Evolutionary conservation across 2,888 invertebrate genomes (phyloP).

Genomic region (Drosophila recens): DNA sequence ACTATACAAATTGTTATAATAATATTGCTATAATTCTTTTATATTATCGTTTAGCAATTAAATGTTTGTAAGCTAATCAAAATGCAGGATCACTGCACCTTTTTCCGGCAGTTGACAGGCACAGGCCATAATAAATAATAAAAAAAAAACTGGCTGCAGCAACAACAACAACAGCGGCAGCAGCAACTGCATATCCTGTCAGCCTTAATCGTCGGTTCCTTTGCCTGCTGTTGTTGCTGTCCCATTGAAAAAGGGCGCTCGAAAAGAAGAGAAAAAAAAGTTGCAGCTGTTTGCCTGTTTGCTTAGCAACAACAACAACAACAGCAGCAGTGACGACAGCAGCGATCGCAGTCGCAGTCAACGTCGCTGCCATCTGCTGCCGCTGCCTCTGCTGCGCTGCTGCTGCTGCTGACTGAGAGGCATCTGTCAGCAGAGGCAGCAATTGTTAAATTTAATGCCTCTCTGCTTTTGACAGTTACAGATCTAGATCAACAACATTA

Average conservation of each 20-base stretch:
- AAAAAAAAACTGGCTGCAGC: slow-evolving; percentile 18
- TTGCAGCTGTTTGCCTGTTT: slow-evolving; percentile 74
- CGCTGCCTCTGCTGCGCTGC: slow-evolving; percentile 9
- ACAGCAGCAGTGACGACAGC: slow-evolving; percentile 28
- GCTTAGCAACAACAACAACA: slow-evolving; percentile 49
- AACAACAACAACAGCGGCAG: slow-evolving; percentile 16
- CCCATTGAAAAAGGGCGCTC: slow-evolving; percentile 72
- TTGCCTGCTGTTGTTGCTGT: slow-evolving; percentile 44
- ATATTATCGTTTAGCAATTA: neutral
- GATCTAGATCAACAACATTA: slow-evolving; percentile 30
- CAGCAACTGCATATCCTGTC: slow-evolving; percentile 71
- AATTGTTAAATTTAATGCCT: slow-evolving; percentile 30
- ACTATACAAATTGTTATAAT: neutral
- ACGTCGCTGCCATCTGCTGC: slow-evolving; percentile 29
- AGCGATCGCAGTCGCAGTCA: slow-evolving; percentile 15
- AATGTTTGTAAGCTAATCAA: slow-evolving; percentile 37
- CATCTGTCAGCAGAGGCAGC: slow-evolving; percentile 27
- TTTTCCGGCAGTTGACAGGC: slow-evolving; percentile 29
- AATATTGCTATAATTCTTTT: neutral
- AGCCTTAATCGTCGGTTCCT: slow-evolving; percentile 50
- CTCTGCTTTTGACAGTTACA: slow-evolving; percentile 53
- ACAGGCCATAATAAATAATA: slow-evolving; percentile 30
- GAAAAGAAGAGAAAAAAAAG: slow-evolving; percentile 37
- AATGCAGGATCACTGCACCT: slow-evolving; percentile 66
- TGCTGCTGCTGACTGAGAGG: slow-evolving; percentile 7